Conservation (phyloP, 2,113 vertebrate genomes). For the Athene cunicularia region DNA sequence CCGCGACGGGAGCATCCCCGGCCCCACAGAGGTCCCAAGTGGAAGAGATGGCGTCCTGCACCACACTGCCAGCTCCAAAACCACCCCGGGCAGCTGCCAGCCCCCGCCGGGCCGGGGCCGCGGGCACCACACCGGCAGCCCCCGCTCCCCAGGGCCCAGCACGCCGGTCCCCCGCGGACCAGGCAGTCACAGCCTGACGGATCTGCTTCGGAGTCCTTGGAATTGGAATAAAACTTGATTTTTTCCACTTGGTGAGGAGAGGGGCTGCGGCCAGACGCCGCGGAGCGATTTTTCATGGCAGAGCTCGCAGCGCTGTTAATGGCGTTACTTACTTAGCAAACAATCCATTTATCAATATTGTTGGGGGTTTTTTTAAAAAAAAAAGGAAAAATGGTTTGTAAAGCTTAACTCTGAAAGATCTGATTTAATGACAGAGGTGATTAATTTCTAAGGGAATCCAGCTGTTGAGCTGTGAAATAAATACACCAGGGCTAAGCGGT, state of each 20-base stretch:
- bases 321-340: constrained; percentile 29
- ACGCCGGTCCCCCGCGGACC: fast-evolving
- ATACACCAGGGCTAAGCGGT: neutral
- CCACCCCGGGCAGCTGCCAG: neutral
- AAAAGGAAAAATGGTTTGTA: neutral
- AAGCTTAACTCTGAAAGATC: constrained; percentile 60
- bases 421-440: constrained; percentile 66
- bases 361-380: neutral
- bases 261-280: fast-evolving
- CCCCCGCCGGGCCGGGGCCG: fast-evolving
- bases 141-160: neutral
- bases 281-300: neutral
- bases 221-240: neutral
- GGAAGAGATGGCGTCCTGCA: neutral
- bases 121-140: neutral
- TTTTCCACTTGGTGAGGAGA: neutral
- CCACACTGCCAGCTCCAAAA: neutral
- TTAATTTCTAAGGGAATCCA: constrained; percentile 65
- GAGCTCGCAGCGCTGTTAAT: neutral
- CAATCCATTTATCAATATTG: constrained; percentile 59
- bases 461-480: constrained; percentile 48
- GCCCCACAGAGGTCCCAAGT: neutral
- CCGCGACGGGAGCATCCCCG: fast-evolving
- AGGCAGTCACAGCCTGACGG: neutral
- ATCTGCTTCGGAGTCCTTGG: neutral